Evolutionary conservation across 2,888 invertebrate genomes (phyloP), one percentile per base, ranked within the genome.

Genomic region (Mylabris sibirica): DNA sequence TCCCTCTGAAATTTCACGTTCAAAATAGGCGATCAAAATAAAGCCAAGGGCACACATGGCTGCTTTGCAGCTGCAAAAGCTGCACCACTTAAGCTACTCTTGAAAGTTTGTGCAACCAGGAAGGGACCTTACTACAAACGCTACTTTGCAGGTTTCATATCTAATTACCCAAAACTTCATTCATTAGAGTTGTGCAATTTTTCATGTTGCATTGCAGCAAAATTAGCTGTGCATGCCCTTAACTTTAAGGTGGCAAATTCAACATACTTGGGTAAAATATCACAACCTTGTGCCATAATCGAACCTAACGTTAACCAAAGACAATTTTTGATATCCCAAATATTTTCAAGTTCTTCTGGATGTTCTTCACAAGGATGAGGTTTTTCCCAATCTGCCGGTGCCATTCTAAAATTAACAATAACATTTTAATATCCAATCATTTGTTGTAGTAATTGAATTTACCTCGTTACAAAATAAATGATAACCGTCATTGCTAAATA

Each of bases 271-370:
- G 97, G 97, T 74, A 97, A 87, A 78, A 97, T 93, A 84, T 98
- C 97, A 75, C 94, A 95, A 60, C 97, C 97, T 83, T 97, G 97
- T 65, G 95, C 95, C 92, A 97, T 94, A 77, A 97, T 92, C 12
- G 96, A 95, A 2, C 96, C 96, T 79, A 96, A 90, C 14, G 95
- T 94, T 73, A 99, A 90, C 98, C 98, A 99, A 78, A 97, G 91
- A 64, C 95, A 94, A 85, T 98, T 98, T 85, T 91, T 89, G 80
- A 94, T 85, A 79, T 91, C 92, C 90, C 97, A 97, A 80, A 92
- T 92, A 84, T 97, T 97, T 87, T 98, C 97, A 72, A 97, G 86
- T 77, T 94, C 93, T 77, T 95, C 93, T 38, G 94, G 92, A 80
- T 94, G 93, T 71, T 91, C 90, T 80, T 95, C 92, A 82, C 96